Conservation (phyloP, 2,888 invertebrate genomes). For the Cheiracanthium punctorium region DNA sequence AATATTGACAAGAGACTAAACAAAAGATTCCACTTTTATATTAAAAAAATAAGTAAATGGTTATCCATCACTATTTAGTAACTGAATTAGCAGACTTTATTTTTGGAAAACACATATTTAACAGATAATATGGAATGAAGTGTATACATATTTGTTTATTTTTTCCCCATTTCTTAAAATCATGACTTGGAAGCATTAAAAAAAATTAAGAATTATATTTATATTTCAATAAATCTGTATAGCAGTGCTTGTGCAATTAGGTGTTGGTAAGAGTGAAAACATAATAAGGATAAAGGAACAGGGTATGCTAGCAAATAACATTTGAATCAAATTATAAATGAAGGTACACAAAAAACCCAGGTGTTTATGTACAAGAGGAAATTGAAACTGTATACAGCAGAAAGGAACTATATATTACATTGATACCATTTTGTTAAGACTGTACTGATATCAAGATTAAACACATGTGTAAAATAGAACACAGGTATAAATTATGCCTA, state of each 20-base stretch:
- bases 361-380: slow-evolving; percentile 49
- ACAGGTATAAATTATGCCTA: slow-evolving; percentile 66
- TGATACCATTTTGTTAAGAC: slow-evolving; percentile 38
- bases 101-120: not conserved
- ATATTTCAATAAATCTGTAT: slow-evolving; percentile 4
- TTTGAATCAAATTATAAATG: slow-evolving; percentile 8
- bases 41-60: not conserved
- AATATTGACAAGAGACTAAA: too few relatives aligned
- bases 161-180: too few relatives aligned
- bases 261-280: slow-evolving; percentile 30
- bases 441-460: slow-evolving; percentile 61
- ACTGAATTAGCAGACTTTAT: too few relatives aligned
- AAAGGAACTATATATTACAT: slow-evolving; percentile 69
- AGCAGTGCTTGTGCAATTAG: slow-evolving; percentile 37
- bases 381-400: slow-evolving; percentile 51
- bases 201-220: not conserved
- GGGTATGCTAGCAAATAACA: slow-evolving; percentile 22
- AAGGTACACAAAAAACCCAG: slow-evolving; percentile 28
- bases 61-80: too few relatives aligned
- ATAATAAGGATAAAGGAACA: slow-evolving; percentile 45
- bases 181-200: not conserved
- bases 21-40: too few relatives aligned
- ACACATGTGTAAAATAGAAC: slow-evolving; percentile 64
- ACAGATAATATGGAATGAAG: slow-evolving; percentile 1
- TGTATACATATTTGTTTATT: too few relatives aligned